These are phyloP conservation scores for Tiphia femorata DNA, from an alignment of 2,888 invertebrate genomes.

Conservation along the genomic window DNA sequence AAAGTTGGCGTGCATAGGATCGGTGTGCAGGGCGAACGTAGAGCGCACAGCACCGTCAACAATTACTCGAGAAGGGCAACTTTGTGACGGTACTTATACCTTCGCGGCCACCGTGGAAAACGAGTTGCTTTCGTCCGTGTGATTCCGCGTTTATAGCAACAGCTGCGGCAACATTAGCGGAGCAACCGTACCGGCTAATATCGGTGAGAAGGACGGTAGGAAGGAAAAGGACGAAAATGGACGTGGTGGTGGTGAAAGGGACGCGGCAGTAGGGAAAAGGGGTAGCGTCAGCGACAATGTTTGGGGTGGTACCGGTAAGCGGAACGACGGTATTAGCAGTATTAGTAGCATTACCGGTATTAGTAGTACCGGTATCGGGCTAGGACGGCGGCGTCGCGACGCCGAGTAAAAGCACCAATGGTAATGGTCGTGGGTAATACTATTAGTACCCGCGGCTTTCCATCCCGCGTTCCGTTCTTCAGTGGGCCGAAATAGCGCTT, in stretches of 20 bases:
- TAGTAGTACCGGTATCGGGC: not conserved
- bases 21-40: not conserved
- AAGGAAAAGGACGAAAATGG: slow-evolving; percentile 17
- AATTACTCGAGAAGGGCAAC: slow-evolving; percentile 13
- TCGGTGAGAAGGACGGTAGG: not conserved
- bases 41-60: not conserved
- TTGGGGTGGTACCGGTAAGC: not conserved
- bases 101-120: not conserved
- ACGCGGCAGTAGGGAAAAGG: not conserved
- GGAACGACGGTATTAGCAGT: not conserved
- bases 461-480: slow-evolving; percentile 37
- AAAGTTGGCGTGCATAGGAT: not conserved
- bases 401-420: not conserved
- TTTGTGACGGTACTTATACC: slow-evolving; percentile 7
- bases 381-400: not conserved
- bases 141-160: not conserved
- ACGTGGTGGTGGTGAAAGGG: slow-evolving; percentile 16
- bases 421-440: not conserved
- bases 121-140: not conserved
- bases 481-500: slow-evolving; percentile 39
- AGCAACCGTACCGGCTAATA: slow-evolving; percentile 4
- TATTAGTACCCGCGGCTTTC: slow-evolving; percentile 14
- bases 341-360: not conserved
- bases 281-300: not conserved
- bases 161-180: slow-evolving; percentile 3